These are phyloP conservation scores for Apodemus speciosus DNA, from an alignment of 2,113 vertebrate species.

Conservation along the genomic window DNA sequence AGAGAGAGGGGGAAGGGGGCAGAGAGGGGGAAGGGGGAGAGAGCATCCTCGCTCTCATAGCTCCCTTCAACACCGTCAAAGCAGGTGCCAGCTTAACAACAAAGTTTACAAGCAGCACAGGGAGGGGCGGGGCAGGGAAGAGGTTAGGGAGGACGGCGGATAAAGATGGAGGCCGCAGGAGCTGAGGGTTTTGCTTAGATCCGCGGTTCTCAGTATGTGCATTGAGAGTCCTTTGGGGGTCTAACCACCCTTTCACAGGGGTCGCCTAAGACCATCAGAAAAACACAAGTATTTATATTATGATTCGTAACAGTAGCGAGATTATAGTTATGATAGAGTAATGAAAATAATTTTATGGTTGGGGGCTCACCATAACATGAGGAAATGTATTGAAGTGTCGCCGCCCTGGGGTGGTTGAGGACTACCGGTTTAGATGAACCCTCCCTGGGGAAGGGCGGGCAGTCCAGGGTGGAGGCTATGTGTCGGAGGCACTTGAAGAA, in stretches of 20 bases:
- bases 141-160: not conserved
- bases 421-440: not conserved
- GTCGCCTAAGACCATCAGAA: not conserved
- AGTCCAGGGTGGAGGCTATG: no score
- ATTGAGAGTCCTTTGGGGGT: not conserved
- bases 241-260: not conserved
- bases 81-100: not conserved
- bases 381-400: not conserved
- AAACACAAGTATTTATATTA: not conserved
- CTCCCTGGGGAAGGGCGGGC: not conserved
- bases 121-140: not conserved
- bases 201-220: not conserved
- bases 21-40: no score
- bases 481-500: not conserved
- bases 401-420: not conserved
- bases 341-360: not conserved
- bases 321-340: not conserved
- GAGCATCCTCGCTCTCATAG: not conserved
- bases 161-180: not conserved
- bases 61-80: not conserved
- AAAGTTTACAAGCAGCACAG: not conserved
- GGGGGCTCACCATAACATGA: not conserved
- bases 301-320: not conserved
- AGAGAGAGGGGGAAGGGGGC: not conserved
- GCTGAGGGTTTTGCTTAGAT: not conserved